These are phyloP conservation scores for Phymastichus coffea DNA, from an alignment of 1,140 invertebrate genomes.

Conservation along the genomic window DNA sequence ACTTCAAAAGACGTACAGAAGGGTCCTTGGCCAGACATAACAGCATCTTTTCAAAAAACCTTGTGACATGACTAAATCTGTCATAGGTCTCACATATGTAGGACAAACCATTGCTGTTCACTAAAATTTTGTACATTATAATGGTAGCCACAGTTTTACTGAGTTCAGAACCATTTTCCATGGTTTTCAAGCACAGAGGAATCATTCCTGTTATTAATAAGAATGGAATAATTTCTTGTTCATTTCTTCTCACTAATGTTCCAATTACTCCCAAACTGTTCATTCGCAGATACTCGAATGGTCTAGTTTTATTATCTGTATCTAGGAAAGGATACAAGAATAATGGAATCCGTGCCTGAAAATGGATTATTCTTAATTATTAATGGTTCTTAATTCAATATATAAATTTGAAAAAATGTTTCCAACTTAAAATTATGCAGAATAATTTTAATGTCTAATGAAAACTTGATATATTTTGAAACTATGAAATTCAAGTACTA, in stretches of 20 bases:
- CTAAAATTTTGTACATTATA: conserved; percentile 96
- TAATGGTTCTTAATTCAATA: neutral
- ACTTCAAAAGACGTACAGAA: conserved; percentile 92
- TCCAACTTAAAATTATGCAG: neutral
- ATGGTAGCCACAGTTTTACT: conserved; percentile 98
- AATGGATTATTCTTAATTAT: conserved; percentile 27
- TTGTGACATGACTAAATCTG: conserved; percentile 96
- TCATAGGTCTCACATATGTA: conserved; percentile 99
- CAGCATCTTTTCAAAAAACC: conserved; percentile 99
- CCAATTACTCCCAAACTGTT: conserved; percentile 99
- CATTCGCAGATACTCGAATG: conserved; percentile 96
- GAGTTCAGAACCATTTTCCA: conserved; percentile 98
- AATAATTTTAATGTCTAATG: too few species aligned
- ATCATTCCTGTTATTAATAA: conserved; percentile 98
- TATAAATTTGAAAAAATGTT: neutral
- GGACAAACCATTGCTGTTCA: conserved; percentile 95
- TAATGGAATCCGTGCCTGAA: conserved; percentile 90
- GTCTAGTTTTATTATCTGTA: conserved; percentile 93
- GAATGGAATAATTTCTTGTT: conserved; percentile 99
- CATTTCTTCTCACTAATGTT: conserved; percentile 98
- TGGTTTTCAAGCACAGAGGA: conserved; percentile 94
- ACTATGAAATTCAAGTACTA: too few species aligned
- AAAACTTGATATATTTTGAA: too few species aligned
- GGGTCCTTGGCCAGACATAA: conserved; percentile 94
- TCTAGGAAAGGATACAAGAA: conserved; percentile 99